Conservation (phyloP, 2,113 vertebrate species). For the Pedionomus torquatus region DNA sequence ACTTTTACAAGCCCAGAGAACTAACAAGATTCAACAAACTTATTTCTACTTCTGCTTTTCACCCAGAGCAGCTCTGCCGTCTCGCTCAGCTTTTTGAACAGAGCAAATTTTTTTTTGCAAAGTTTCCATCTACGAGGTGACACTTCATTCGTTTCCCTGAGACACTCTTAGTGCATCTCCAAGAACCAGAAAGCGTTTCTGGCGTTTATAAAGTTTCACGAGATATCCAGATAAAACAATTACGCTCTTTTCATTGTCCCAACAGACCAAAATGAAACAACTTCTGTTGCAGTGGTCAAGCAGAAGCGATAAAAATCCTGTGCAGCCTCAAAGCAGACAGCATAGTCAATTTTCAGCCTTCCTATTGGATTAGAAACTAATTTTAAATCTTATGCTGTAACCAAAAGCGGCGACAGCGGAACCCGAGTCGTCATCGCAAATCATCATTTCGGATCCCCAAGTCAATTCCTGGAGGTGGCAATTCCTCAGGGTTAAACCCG, state of each 20-base stretch:
- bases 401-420: neutral
- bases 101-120: neutral
- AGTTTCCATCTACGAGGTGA: neutral
- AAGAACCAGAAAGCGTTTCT: neutral
- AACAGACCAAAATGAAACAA: neutral
- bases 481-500: neutral
- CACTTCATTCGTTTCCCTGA: neutral
- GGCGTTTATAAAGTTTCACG: neutral
- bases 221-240: neutral
- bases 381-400: neutral
- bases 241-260: neutral
- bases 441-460: neutral
- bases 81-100: neutral
- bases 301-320: neutral
- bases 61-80: neutral
- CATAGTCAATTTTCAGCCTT: neutral
- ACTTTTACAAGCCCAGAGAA: neutral
- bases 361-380: neutral
- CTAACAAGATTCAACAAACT: neutral
- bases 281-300: neutral
- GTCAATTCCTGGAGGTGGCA: neutral
- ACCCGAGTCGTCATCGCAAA: neutral
- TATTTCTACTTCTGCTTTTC: neutral
- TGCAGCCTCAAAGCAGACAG: neutral
- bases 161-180: neutral